phyloP scores from a whole-genome alignment of 2,888 invertebrate genomes.

The Halictus quadricinctus region DNA sequence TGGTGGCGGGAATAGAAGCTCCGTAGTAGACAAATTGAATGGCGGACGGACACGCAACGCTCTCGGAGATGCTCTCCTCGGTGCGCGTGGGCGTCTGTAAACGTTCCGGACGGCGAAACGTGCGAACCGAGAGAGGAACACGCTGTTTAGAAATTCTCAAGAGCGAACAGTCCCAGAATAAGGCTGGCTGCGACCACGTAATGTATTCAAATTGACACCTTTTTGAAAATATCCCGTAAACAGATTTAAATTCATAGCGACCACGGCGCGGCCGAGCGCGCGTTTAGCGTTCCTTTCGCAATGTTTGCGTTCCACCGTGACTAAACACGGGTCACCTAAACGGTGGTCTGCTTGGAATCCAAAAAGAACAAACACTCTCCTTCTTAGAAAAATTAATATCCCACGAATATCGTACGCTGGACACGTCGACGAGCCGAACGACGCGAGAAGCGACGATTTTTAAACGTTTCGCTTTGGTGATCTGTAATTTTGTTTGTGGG shows the following conservation, averaged over 20 bases:
- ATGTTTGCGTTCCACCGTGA: conserved; percentile 34
- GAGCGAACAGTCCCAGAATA: conserved; percentile 19
- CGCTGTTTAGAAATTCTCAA: conserved; percentile 37
- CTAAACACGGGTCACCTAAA: conserved; percentile 12
- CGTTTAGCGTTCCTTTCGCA: conserved; percentile 32
- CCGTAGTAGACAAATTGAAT: conserved; percentile 33
- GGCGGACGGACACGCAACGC: conserved; percentile 45
- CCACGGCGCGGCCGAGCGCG: background rate
- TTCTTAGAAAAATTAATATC: conserved; percentile 15
- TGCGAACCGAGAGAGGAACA: conserved; percentile 24
- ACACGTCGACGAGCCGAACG: conserved; percentile 4
- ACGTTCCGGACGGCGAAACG: conserved; percentile 34
- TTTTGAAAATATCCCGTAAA: conserved; percentile 28
- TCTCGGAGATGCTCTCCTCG: conserved; percentile 39
- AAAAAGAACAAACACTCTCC: conserved; percentile 41
- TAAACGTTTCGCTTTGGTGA: background rate
- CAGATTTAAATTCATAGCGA: conserved; percentile 36
- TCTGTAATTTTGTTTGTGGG: background rate
- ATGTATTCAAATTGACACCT: conserved; percentile 35
- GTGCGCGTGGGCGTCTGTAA: conserved; percentile 44
- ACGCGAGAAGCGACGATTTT: background rate
- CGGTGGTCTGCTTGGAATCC: conserved; percentile 26
- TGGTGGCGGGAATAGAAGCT: conserved; percentile 31
- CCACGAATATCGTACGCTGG: conserved; percentile 30
- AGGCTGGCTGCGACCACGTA: background rate